Evolutionary conservation across 1,140 invertebrate genomes (phyloP).

Genomic region (Drosophila santomea): DNA sequence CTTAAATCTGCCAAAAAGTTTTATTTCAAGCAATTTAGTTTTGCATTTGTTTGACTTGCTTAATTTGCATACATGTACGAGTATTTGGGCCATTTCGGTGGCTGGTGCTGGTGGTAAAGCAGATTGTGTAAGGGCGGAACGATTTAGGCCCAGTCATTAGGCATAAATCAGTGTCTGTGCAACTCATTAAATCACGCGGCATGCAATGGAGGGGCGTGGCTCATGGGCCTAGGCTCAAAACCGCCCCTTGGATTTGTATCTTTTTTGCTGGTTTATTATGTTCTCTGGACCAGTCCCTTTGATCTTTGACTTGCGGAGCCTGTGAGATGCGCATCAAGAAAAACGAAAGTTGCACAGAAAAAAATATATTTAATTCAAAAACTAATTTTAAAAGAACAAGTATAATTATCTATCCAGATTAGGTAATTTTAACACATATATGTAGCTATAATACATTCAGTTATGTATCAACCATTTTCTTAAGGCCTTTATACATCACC

Average conservation of each 20-base stretch:
- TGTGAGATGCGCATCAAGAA: constrained; percentile 3
- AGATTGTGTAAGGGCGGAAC: constrained; percentile 44
- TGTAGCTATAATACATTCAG: not conserved
- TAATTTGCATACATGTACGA: constrained; percentile 48
- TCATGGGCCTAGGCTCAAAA: constrained; percentile 33
- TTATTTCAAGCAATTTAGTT: constrained; percentile 81
- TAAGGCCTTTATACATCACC: no score
- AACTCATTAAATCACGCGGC: constrained; percentile 72
- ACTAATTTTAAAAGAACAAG: not conserved
- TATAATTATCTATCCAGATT: not conserved
- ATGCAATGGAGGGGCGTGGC: constrained; percentile 47
- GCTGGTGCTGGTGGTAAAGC: not conserved
- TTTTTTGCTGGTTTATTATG: constrained; percentile 29
- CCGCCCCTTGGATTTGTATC: constrained; percentile 33
- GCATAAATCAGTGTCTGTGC: constrained; percentile 66
- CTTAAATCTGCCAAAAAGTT: constrained; percentile 76
- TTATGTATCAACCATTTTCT: no score
- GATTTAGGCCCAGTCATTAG: constrained; percentile 66
- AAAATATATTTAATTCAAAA: not conserved
- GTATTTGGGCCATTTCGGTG: constrained; percentile 13
- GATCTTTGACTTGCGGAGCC: constrained; percentile 26
- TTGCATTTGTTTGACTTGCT: constrained; percentile 70
- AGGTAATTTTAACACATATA: no score
- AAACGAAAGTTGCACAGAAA: constrained; percentile 3
- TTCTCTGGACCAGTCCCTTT: constrained; percentile 20